phyloP scores from a whole-genome alignment of 2,113 vertebrate genomes.

The Ahaetulla prasina region DNA sequence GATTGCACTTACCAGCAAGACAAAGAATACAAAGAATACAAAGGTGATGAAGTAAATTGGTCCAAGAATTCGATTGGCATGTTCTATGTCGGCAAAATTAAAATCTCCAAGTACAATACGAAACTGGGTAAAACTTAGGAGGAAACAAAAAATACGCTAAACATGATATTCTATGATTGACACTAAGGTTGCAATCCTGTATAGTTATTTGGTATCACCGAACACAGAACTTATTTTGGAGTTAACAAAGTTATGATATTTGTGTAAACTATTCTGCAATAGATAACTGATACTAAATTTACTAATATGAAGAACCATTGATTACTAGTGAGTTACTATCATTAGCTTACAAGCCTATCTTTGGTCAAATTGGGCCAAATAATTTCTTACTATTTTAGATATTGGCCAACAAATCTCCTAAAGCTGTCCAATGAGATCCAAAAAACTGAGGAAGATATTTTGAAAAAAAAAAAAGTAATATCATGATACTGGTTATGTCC shows the following conservation, averaged over 20 bases:
- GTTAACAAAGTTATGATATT: not conserved
- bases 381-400: not conserved
- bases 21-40: slow-evolving; percentile 71
- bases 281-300: not conserved
- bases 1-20: slow-evolving; percentile 66
- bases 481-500: not conserved
- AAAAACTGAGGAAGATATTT: not conserved
- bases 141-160: slow-evolving; percentile 13
- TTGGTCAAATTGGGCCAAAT: not conserved
- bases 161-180: not conserved
- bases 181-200: not conserved
- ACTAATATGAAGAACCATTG: not conserved
- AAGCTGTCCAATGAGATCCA: not conserved
- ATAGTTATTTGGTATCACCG: not conserved
- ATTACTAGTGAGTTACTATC: not conserved
- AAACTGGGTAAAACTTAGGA: slow-evolving; percentile 70
- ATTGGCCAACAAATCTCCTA: not conserved
- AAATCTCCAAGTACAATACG: slow-evolving; percentile 73
- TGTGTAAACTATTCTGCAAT: not conserved
- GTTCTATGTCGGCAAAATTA: slow-evolving; percentile 65
- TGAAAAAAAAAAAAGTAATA: not conserved
- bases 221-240: not conserved
- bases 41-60: slow-evolving; percentile 74
- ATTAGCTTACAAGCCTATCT: not conserved
- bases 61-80: slow-evolving; percentile 63